Conservation (phyloP, 1,140 invertebrate genomes). For the Cryptotermes secundus region DNA sequence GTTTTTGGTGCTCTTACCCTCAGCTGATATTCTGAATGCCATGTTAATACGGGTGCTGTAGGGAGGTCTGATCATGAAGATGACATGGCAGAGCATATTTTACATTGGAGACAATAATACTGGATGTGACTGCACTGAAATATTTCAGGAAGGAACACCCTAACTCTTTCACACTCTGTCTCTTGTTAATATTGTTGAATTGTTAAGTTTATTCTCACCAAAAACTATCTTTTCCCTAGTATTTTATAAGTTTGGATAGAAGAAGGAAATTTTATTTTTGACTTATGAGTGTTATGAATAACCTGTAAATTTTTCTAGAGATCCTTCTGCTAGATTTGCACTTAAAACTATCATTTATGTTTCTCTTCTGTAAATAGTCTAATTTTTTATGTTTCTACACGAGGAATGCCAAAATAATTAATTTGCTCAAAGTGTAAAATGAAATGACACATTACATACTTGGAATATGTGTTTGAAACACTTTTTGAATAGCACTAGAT, state of each 20-base stretch:
- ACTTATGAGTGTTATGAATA: not conserved
- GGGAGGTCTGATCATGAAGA: no score
- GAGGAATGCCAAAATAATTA: slow-evolving; percentile 24
- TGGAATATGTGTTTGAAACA: slow-evolving; percentile 14
- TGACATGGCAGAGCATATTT: no score
- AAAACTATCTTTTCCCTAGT: not conserved
- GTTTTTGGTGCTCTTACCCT: no score
- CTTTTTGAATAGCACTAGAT: slow-evolving; percentile 23
- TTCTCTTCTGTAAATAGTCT: not conserved
- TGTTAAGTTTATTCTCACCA: not conserved
- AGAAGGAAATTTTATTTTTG: not conserved
- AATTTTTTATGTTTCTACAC: not conserved
- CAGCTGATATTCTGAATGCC: no score
- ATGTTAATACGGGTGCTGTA: no score
- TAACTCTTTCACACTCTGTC: not conserved
- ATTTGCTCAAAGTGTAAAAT: not conserved
- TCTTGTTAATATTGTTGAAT: not conserved
- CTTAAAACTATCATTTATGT: not conserved
- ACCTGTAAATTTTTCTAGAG: not conserved
- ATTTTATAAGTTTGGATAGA: not conserved
- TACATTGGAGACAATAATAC: not conserved
- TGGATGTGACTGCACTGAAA: not conserved
- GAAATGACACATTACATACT: not conserved
- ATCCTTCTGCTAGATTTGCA: not conserved
- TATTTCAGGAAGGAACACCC: not conserved